Conservation (phyloP, 2,888 invertebrate species). For the Drosophila gaucha region DNA sequence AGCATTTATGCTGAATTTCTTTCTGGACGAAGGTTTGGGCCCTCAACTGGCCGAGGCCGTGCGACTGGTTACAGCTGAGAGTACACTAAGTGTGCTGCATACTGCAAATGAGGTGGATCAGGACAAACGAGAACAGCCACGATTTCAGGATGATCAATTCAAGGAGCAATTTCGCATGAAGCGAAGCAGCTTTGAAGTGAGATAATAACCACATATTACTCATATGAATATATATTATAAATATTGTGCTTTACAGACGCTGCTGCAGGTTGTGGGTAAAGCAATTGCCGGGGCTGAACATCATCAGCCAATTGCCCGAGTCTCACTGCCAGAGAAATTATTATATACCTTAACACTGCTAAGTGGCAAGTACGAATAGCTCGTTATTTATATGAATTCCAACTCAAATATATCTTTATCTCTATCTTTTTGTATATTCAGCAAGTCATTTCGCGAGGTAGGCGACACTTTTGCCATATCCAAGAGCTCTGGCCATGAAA, state of each 20-base stretch:
- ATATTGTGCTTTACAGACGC: conserved; percentile 10
- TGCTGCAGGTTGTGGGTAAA: conserved; percentile 33
- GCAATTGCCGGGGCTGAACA: conserved; percentile 26
- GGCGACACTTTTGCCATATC: conserved; percentile 52
- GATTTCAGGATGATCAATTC: conserved; percentile 48
- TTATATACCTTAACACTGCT: conserved; percentile 46
- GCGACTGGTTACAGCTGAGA: conserved; percentile 24
- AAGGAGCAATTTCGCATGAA: conserved; percentile 52
- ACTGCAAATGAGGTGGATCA: neutral
- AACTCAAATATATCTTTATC: neutral
- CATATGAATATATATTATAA: neutral
- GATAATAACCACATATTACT: neutral
- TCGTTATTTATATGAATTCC: neutral
- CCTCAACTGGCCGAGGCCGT: conserved; percentile 44
- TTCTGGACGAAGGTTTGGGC: conserved; percentile 48
- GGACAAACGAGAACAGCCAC: neutral
- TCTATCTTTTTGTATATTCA: conserved; percentile 1
- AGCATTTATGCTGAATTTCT: conserved; percentile 49
- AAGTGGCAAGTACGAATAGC: conserved; percentile 40
- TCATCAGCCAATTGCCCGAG: conserved; percentile 34
- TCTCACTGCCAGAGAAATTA: conserved; percentile 47
- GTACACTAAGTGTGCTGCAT: neutral
- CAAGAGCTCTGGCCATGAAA: conserved; percentile 55
- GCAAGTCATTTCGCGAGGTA: conserved; percentile 52
- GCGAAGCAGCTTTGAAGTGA: conserved; percentile 50